Evolutionary conservation across 2,113 vertebrate species (phyloP).

Genomic region (Megaceryle torquata): DNA sequence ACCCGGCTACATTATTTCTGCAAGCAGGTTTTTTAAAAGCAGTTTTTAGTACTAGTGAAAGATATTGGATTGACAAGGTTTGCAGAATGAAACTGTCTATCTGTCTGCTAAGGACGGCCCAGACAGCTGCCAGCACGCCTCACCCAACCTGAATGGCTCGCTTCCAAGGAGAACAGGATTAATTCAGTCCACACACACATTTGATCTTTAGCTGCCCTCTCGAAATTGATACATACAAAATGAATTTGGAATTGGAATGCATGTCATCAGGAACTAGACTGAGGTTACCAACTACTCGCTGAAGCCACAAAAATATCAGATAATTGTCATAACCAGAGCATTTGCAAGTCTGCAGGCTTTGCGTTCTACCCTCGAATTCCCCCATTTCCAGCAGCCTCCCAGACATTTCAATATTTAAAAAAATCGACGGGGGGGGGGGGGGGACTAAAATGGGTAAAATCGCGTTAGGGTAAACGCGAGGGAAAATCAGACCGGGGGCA

Average conservation of each 20-base stretch:
- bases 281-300: background rate
- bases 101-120: background rate
- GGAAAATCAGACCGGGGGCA: background rate
- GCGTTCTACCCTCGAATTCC: background rate
- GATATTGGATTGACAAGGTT: background rate
- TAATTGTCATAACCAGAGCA: background rate
- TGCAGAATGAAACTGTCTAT: background rate
- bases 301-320: background rate
- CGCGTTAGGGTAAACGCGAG: too few relatives aligned
- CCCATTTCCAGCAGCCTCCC: background rate
- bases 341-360: background rate
- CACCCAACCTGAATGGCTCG: background rate
- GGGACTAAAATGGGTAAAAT: too few relatives aligned
- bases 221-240: background rate
- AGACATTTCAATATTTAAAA: background rate
- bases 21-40: background rate
- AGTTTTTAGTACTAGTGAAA: background rate
- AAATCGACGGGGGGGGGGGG: too few relatives aligned
- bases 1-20: background rate
- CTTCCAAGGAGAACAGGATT: background rate
- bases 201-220: slow-evolving; percentile 26
- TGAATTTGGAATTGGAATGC: background rate
- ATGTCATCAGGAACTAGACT: background rate
- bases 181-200: background rate
- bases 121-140: background rate